Evolutionary conservation across 1,140 invertebrate species (phyloP).

Genomic region (Drosophila equinoxialis): DNA sequence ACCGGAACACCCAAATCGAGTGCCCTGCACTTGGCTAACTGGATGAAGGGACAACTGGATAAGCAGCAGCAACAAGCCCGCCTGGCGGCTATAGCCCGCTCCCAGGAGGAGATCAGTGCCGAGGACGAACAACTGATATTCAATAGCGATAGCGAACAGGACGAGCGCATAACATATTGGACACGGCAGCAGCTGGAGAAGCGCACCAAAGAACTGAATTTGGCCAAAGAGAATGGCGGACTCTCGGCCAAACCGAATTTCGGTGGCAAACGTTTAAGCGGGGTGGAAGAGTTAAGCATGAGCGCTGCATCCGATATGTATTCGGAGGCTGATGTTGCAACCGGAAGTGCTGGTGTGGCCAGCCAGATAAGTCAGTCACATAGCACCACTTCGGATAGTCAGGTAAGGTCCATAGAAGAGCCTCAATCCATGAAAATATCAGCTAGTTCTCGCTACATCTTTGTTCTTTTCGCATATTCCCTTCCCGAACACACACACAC

Average conservation of each 20-base stretch:
- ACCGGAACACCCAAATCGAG: slow-evolving; percentile 85
- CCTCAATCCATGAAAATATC: slow-evolving; percentile 5
- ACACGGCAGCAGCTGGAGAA: slow-evolving; percentile 87
- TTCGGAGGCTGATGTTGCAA: slow-evolving; percentile 82
- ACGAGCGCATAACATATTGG: slow-evolving; percentile 87
- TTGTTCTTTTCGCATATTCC: neutral
- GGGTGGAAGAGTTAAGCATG: slow-evolving; percentile 82
- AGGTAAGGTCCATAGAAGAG: slow-evolving; percentile 82
- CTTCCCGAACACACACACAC: neutral
- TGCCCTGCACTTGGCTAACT: slow-evolving; percentile 87
- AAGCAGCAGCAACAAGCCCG: slow-evolving; percentile 79
- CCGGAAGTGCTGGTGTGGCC: slow-evolving; percentile 29
- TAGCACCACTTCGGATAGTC: slow-evolving; percentile 89
- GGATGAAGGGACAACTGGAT: slow-evolving; percentile 87
- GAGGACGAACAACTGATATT: slow-evolving; percentile 77
- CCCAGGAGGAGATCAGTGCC: slow-evolving; percentile 67
- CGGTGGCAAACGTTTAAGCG: slow-evolving; percentile 68
- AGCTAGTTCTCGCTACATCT: slow-evolving; percentile 19
- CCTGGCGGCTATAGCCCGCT: slow-evolving; percentile 67
- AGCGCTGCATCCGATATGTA: slow-evolving; percentile 82
- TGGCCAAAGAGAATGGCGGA: slow-evolving; percentile 82
- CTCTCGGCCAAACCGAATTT: slow-evolving; percentile 81
- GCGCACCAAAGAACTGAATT: slow-evolving; percentile 87
- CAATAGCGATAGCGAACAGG: slow-evolving; percentile 83
- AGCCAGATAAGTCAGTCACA: slow-evolving; percentile 87